Percentiles rank a stretch among this genome's conserved stretches.
Conservation (phyloP, 2,113 vertebrate genomes). For the Aramus guarauna region DNA sequence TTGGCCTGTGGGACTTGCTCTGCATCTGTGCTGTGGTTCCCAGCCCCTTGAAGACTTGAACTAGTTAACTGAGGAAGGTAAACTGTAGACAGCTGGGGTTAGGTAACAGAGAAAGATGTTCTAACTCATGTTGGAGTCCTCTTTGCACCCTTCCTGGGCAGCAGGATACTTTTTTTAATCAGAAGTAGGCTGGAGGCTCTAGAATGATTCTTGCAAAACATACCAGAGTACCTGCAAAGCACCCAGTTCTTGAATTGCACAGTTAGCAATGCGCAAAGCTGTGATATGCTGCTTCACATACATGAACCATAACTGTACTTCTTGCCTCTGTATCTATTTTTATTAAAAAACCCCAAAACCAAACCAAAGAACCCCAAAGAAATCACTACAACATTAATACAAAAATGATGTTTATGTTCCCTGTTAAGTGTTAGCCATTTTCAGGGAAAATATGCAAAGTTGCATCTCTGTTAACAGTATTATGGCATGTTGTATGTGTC, state of each 20-base stretch:
- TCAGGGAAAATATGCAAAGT: neutral
- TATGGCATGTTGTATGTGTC: neutral
- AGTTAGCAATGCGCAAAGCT: rapidly evolving
- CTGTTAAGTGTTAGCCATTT: neutral
- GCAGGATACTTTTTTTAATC: neutral
- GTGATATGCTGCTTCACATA: neutral
- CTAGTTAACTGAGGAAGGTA: neutral
- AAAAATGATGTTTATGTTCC: neutral
- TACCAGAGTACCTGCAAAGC: rapidly evolving
- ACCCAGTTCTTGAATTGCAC: rapidly evolving
- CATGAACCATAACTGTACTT: neutral
- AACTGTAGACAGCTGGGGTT: neutral
- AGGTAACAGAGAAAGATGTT: neutral
- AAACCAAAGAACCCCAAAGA: neutral
- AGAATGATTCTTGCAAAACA: neutral
- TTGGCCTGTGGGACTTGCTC: neutral
- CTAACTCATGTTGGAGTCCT: neutral
- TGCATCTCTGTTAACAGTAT: neutral
- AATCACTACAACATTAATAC: neutral
- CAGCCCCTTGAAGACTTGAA: neutral
- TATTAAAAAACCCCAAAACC: neutral
- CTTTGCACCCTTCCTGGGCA: neutral
- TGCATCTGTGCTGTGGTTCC: neutral
- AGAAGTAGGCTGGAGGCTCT: neutral
- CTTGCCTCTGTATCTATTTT: neutral